These are phyloP conservation scores for Pachyseris speciosa DNA, from an alignment of 64 coral and sea anemone genomes.

Conservation along the genomic window DNA sequence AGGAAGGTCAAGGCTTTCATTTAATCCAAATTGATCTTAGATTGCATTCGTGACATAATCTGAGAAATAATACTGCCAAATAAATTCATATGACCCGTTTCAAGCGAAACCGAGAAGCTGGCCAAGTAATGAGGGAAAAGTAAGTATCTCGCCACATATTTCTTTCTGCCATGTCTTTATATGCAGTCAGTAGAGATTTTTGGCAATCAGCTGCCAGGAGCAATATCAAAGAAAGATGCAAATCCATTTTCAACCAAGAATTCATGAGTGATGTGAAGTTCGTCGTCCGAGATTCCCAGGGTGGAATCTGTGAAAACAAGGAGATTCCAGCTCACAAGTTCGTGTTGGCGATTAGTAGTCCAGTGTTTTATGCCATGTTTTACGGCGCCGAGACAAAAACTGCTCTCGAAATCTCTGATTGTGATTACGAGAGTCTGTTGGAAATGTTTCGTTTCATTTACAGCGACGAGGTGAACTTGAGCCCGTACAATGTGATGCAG, in stretches of 20 bases:
- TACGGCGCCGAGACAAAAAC: slow-evolving; percentile 34
- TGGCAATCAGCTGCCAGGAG: neutral
- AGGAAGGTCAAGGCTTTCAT: too few relatives aligned
- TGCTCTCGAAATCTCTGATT: slow-evolving; percentile 15
- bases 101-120: too few relatives aligned
- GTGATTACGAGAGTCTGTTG: slow-evolving; percentile 8
- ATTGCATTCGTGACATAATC: too few relatives aligned
- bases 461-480: slow-evolving; percentile 59
- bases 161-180: neutral
- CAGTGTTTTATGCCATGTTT: slow-evolving; percentile 70
- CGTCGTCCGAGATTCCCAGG: neutral
- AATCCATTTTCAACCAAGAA: slow-evolving; percentile 65
- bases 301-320: neutral
- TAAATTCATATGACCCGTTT: too few relatives aligned
- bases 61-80: too few relatives aligned
- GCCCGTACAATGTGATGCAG: slow-evolving; percentile 39
- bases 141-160: neutral
- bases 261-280: slow-evolving; percentile 64
- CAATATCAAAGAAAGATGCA: slow-evolving; percentile 41
- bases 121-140: too few relatives aligned
- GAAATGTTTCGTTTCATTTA: slow-evolving; percentile 72
- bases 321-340: slow-evolving; percentile 63
- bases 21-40: too few relatives aligned
- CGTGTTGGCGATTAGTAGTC: slow-evolving; percentile 59
- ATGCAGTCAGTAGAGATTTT: neutral